A percentile compares a stretch with the other conserved stretches of the same genome.
These are phyloP conservation scores for Arizona elegans DNA, from an alignment of 2,113 vertebrate genomes.

Conservation along the genomic window DNA sequence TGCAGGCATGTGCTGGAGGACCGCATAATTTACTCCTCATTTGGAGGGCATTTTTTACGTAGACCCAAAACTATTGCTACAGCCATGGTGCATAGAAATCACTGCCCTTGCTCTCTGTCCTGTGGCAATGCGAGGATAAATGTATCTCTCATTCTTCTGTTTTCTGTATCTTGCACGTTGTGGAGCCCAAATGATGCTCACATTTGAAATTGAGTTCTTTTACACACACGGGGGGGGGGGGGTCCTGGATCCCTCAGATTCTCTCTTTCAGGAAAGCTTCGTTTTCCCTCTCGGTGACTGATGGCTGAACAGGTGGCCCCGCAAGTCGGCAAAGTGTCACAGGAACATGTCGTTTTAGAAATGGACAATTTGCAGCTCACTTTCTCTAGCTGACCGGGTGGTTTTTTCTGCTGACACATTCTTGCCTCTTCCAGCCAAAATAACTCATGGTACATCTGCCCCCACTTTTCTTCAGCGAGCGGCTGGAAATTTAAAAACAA, in stretches of 20 bases:
- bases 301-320: slow-evolving; percentile 85
- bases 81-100: neutral
- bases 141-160: no score
- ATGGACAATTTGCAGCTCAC: slow-evolving; percentile 80
- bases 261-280: slow-evolving; percentile 79
- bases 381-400: slow-evolving; percentile 68
- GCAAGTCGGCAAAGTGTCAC: slow-evolving; percentile 74
- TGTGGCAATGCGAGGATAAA: neutral
- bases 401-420: slow-evolving; percentile 67
- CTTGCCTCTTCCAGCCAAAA: slow-evolving; percentile 65
- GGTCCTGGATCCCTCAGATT: slow-evolving; percentile 72
- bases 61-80: neutral
- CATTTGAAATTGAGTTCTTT: neutral
- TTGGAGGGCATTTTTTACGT: neutral
- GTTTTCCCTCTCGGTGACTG: slow-evolving; percentile 79
- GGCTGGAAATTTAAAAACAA: neutral
- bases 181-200: slow-evolving; percentile 26
- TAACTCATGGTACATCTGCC: slow-evolving; percentile 52
- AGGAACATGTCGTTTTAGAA: slow-evolving; percentile 79
- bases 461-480: neutral
- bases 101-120: neutral
- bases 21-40: neutral
- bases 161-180: neutral
- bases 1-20: neutral
- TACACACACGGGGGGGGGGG: no score